Conservation (phyloP, 2,113 vertebrate species). For the Pica pica region DNA sequence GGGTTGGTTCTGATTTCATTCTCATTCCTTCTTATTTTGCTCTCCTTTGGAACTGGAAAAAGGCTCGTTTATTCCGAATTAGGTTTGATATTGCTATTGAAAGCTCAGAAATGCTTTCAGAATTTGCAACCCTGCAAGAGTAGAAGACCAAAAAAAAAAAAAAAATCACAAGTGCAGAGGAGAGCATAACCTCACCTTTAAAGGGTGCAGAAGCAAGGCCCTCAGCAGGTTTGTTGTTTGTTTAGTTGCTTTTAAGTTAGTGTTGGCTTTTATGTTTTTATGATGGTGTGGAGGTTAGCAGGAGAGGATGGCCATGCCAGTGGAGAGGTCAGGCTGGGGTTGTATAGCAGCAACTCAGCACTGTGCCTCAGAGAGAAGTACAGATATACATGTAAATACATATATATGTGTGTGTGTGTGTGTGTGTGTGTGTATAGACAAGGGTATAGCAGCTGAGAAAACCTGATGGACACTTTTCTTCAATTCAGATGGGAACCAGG, state of each 20-base stretch:
- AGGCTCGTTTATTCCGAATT: not conserved
- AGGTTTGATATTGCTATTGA: not conserved
- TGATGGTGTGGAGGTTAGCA: not conserved
- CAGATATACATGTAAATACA: rapidly evolving
- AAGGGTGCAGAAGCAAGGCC: not conserved
- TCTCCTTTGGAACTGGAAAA: not conserved
- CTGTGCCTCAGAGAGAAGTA: not conserved
- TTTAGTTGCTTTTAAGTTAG: not conserved
- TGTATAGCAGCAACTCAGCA: not conserved
- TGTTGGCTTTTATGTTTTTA: not conserved
- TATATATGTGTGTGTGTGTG: too few relatives aligned
- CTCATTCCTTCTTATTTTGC: not conserved
- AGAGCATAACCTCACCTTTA: not conserved
- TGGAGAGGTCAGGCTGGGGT: not conserved
- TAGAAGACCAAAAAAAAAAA: not conserved
- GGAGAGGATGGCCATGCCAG: not conserved
- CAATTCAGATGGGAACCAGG: not conserved
- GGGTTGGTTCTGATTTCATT: not conserved
- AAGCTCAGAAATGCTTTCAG: not conserved
- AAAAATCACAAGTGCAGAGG: not conserved
- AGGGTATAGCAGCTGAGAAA: not conserved
- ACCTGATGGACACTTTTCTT: not conserved
- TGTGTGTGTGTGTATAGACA: not conserved
- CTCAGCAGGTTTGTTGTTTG: not conserved
- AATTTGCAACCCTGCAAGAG: not conserved